phyloP scores from a whole-genome alignment of 2,888 invertebrate species.

The Amiota communis region DNA sequence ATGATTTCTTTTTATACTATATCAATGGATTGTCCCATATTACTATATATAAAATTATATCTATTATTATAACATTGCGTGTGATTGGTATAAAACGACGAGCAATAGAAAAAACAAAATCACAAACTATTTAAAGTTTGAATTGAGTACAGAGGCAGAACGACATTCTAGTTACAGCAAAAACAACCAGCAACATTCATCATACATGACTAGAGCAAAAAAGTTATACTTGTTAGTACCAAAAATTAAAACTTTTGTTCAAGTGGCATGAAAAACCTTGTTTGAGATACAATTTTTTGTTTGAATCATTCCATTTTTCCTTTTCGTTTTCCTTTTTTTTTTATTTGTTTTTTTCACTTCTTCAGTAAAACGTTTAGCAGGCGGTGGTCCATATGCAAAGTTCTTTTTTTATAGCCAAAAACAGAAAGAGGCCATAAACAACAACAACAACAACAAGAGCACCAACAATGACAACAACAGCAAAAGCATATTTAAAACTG shows the following conservation, averaged over 20 bases:
- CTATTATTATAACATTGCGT: too few relatives aligned
- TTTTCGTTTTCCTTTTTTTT: background rate
- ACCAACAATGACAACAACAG: conserved; percentile 47
- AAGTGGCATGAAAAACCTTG: conserved; percentile 42
- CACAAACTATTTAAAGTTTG: conserved; percentile 58
- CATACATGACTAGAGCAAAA: conserved; percentile 39
- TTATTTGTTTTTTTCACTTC: background rate
- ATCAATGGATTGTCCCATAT: too few relatives aligned
- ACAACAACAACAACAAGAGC: conserved; percentile 45
- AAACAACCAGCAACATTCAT: conserved; percentile 11
- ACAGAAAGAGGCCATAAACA: conserved; percentile 30
- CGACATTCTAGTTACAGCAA: conserved; percentile 8
- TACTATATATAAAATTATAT: too few relatives aligned
- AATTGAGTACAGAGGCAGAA: conserved; percentile 26
- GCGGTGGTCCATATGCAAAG: conserved; percentile 13
- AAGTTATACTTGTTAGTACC: conserved; percentile 48
- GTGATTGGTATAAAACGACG: too few relatives aligned
- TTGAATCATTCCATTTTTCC: background rate
- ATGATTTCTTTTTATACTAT: too few relatives aligned
- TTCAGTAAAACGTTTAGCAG: conserved; percentile 8
- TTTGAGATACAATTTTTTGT: conserved; percentile 36
- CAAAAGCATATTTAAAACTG: conserved; percentile 27
- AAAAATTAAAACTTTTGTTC: conserved; percentile 47
- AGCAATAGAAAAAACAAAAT: conserved; percentile 29
- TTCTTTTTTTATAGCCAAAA: conserved; percentile 53